phyloP scores from a whole-genome alignment of 2,888 invertebrate genomes.

The Euproctis similis region DNA sequence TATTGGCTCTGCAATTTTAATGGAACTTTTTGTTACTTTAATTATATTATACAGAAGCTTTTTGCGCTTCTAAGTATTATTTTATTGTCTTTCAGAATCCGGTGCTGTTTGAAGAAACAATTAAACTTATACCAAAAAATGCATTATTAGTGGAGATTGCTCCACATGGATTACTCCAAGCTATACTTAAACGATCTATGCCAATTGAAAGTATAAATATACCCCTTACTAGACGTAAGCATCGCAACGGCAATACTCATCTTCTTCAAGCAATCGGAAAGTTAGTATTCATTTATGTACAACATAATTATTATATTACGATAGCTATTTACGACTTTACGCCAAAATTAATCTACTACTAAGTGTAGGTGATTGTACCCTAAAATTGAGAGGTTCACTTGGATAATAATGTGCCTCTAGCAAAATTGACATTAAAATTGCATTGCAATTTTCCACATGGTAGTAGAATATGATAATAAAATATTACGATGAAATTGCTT shows the following conservation, averaged over 20 bases:
- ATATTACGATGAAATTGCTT: too few relatives aligned
- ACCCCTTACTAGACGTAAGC: slow-evolving; percentile 82
- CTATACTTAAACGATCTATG: slow-evolving; percentile 85
- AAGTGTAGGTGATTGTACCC: too few relatives aligned
- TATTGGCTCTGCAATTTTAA: too few relatives aligned
- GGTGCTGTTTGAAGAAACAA: slow-evolving; percentile 7
- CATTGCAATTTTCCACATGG: too few relatives aligned
- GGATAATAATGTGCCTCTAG: too few relatives aligned
- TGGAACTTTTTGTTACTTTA: too few relatives aligned
- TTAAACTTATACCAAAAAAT: slow-evolving; percentile 71
- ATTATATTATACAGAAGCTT: background rate
- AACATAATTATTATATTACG: too few relatives aligned
- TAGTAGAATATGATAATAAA: too few relatives aligned
- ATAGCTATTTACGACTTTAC: too few relatives aligned
- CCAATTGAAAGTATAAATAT: slow-evolving; percentile 78
- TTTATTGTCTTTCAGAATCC: slow-evolving; percentile 1
- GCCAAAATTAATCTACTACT: too few relatives aligned
- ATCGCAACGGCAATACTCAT: slow-evolving; percentile 74
- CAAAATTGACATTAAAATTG: too few relatives aligned
- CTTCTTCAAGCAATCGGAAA: slow-evolving; percentile 79
- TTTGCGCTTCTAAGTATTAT: background rate
- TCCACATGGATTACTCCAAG: slow-evolving; percentile 90
- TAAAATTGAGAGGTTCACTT: too few relatives aligned
- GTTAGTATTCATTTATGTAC: slow-evolving; percentile 60
- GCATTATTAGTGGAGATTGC: slow-evolving; percentile 89